Base-by-base conservation (phyloP, 2,888 invertebrate species). In the Busseola fusca region DNA sequence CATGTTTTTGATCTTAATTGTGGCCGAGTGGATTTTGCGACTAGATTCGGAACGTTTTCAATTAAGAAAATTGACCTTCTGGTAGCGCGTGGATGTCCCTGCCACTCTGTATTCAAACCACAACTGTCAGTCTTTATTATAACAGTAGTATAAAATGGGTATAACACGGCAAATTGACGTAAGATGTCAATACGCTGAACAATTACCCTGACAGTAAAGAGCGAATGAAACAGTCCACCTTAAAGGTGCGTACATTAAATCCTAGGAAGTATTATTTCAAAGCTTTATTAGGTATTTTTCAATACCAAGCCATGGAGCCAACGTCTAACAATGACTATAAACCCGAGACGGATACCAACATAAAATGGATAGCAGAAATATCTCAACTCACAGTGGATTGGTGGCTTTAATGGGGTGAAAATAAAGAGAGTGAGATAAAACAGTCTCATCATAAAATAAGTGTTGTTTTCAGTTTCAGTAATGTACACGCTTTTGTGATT, bases 331-430 rank as follows among this genome's bases (percentile, higher is more conserved):
- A 79, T 42, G 70, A 30, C 67, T 60, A 73, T 76, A 78, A 83
- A 73, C 57, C 60, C 50, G 52, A 66, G 71, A 62, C 62, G 72
- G 56, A 64, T 56, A 65, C 64, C 50, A 66, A 64, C 74, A 74
- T 86, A 86, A 82, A 86, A 80, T 68, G 57, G 80, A 86, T 76
- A 76, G 74, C 74, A 71, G 67, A 72, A 77, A 82, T 86, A 79
- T 84, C 73, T 76, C 67, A 70, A 64, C 65, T 79, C 71, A 69
- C 80, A 79, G 56, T 78, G 82, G 76, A 75, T 81, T 72, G 68
- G 65, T 71, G 66, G 42, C 77, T 80, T 82, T 79, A 84, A 84
- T 86, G 83, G 80, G 69, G 70, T 72, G 84, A 72, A 74, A 80
- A 73, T 84, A 76, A 83, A 69, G 69, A 73, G 64, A 73, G 77